Conservation (phyloP, 2,113 vertebrate genomes). For the Hiodon alosoides region DNA sequence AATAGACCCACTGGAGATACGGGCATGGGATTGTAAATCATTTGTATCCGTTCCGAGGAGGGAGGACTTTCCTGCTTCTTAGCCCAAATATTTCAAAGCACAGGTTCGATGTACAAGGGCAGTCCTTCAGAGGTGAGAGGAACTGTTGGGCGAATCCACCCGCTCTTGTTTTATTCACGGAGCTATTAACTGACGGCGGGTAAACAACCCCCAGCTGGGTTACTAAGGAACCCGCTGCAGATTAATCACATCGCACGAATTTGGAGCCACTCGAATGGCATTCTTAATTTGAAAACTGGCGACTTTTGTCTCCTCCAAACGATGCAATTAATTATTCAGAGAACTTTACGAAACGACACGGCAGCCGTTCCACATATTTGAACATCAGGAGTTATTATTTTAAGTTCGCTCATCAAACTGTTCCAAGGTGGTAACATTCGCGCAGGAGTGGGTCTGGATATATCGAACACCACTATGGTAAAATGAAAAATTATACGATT, state of each 20-base stretch:
- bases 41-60: no score
- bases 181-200: background rate
- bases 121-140: background rate
- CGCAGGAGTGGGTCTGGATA: background rate
- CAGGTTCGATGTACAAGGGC: background rate
- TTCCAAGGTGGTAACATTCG: background rate
- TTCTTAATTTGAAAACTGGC: background rate
- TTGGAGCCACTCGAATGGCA: background rate
- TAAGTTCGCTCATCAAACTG: background rate
- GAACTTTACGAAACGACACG: no score
- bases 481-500: background rate
- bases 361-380: background rate
- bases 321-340: slow-evolving; percentile 1
- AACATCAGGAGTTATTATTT: background rate
- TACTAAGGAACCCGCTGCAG: background rate
- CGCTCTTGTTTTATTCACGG: slow-evolving; percentile 6
- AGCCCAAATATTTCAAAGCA: no score
- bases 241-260: slow-evolving; percentile 14
- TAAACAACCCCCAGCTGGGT: slow-evolving; percentile 6
- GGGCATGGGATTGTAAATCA: no score
- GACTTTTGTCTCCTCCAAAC: background rate
- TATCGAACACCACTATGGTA: background rate
- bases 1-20: no score
- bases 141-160: background rate
- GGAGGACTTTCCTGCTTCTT: no score